Base-by-base conservation (phyloP, 2,797 vertebrate species). In the Brachyalestes nurse region DNA sequence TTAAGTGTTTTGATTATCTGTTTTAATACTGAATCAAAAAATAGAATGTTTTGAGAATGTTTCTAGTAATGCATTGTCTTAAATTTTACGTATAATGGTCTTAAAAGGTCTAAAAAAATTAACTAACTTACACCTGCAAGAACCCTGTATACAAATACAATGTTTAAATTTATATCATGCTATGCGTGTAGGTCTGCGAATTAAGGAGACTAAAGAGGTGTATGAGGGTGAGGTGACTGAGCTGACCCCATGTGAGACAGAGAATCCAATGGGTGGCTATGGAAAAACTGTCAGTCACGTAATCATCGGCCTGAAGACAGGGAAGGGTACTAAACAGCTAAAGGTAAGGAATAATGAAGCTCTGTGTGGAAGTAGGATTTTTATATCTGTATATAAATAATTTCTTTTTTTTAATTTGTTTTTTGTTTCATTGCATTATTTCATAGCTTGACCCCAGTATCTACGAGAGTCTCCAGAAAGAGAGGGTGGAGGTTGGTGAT, bases 211-310 rank as follows among this genome's bases (percentile, higher is more conserved):
- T 21, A 99, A 99, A 90, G 98, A 99, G 86, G 98, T 99, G 82
- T 99, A 99, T 85, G 98, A 99, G 92, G 98, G 98, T 3, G 98
- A 99, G 91, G 98, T 99, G 91, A 99, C 97, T 19, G 98, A 99
- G 90, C 91, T 99, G 81, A 99, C 96, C 55, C 98, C 98, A 0
- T 99, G 97, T 86, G 98, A 99, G 95, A 99, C 98, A 0, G 98
- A 99, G 91, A 99, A 99, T 90, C 98, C 98, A 10, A 98, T 99
- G 97, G 98, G 97, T 0, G 98, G 98, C 1, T 99, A 99, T 1
- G 98, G 98, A 58, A 99, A 99, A 93, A 99, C 98, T 55, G 96
- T 99, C 90, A 99, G 98, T 92, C 98, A 99, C 0, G 98, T 99
- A 78, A 96, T 99, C 89, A 99, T 99, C 42, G 97, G 98, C 16